Evolutionary conservation across 92 coral and sea anemone genomes (phyloP).

Genomic region (Phenganax marumi): DNA sequence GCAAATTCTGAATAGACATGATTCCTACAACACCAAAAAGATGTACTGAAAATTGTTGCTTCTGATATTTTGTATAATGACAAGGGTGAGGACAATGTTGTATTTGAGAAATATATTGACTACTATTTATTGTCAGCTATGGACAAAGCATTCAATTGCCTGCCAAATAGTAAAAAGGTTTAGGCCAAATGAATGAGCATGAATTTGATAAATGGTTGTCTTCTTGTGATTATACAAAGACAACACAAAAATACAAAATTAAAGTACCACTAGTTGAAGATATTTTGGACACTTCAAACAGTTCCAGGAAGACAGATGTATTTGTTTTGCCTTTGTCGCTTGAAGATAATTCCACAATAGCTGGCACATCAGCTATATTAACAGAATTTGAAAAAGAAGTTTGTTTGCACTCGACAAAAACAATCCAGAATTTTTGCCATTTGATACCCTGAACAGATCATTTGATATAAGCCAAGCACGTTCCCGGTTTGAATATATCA

Average conservation of each 20-base stretch:
- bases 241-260: slow-evolving; percentile 38
- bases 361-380: slow-evolving; percentile 47
- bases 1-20: slow-evolving; percentile 26
- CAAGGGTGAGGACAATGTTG: slow-evolving; percentile 28
- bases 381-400: slow-evolving; percentile 48
- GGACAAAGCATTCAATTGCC: slow-evolving; percentile 40
- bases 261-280: slow-evolving; percentile 35
- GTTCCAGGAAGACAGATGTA: slow-evolving; percentile 38
- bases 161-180: slow-evolving; percentile 21
- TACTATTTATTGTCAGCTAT: slow-evolving; percentile 35
- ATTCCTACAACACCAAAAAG: slow-evolving; percentile 20
- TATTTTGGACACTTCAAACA: slow-evolving; percentile 6
- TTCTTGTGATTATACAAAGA: slow-evolving; percentile 11
- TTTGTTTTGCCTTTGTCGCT: slow-evolving; percentile 53
- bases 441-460: slow-evolving; percentile 39
- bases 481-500: slow-evolving; percentile 40
- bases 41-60: slow-evolving; percentile 28
- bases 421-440: slow-evolving; percentile 52
- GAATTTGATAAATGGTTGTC: slow-evolving; percentile 40
- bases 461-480: slow-evolving; percentile 45
- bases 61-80: slow-evolving; percentile 37
- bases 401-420: slow-evolving; percentile 26
- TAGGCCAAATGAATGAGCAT: slow-evolving; percentile 37
- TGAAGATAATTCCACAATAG: slow-evolving; percentile 53
- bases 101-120: slow-evolving; percentile 35